These are phyloP conservation scores for Myrmophylax atrothorax DNA, from an alignment of 2,113 vertebrate species.

Conservation along the genomic window DNA sequence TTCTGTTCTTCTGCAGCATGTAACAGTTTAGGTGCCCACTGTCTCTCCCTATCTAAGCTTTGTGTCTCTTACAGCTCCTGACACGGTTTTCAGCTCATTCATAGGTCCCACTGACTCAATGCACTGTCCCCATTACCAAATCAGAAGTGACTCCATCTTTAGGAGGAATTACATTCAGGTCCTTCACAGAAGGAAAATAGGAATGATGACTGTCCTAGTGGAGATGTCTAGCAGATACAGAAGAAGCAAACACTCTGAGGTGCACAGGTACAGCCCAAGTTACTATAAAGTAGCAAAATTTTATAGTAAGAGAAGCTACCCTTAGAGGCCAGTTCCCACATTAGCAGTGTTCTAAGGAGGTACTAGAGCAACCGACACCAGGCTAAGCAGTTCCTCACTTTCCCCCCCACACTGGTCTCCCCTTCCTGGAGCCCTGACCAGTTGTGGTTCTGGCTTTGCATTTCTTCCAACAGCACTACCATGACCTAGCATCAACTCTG, in stretches of 20 bases:
- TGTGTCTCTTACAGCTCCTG: background rate
- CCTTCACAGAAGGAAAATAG: background rate
- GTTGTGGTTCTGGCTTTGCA: background rate
- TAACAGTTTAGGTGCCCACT: background rate
- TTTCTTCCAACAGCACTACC: background rate
- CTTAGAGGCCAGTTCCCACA: background rate
- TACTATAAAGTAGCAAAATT: background rate
- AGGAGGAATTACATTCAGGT: background rate
- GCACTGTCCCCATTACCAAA: background rate
- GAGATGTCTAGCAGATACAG: background rate
- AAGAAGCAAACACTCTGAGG: background rate
- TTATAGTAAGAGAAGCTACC: background rate
- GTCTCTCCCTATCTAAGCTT: background rate
- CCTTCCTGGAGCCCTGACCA: background rate
- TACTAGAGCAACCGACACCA: rapidly evolving
- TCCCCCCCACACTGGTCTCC: background rate
- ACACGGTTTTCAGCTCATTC: background rate
- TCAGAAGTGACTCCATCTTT: background rate
- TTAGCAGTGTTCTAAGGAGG: background rate
- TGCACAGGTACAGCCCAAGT: background rate
- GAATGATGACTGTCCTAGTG: background rate
- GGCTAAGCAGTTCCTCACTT: background rate
- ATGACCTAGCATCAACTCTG: background rate
- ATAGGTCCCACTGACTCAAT: background rate
- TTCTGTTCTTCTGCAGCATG: background rate